Conservation (phyloP, 2,113 vertebrate species). For the Takifugu bimaculatus region DNA sequence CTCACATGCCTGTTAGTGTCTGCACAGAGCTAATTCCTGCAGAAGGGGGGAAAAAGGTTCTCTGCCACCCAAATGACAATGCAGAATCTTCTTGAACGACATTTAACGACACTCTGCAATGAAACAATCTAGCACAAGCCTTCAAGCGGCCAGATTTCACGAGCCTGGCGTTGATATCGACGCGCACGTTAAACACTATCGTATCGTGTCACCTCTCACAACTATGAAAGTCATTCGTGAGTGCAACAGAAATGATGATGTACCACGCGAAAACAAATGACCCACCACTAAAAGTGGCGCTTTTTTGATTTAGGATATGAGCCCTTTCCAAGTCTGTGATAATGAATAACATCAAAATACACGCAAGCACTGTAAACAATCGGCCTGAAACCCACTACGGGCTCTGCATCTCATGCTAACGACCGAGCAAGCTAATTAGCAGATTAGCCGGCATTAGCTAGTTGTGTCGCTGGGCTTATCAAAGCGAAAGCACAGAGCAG, state of each 20-base stretch:
- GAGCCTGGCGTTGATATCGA: no score
- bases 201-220: no score
- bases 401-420: conserved; percentile 13
- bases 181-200: no score
- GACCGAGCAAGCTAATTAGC: conserved; percentile 36
- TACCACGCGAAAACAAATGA: background rate
- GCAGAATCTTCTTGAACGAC: background rate
- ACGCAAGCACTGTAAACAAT: background rate
- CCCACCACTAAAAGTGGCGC: background rate
- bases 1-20: conserved; percentile 21
- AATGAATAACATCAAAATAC: background rate
- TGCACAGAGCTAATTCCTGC: background rate
- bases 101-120: conserved; percentile 1
- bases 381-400: conserved; percentile 31
- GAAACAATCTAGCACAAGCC: background rate
- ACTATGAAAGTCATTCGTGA: no score
- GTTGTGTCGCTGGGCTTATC: background rate
- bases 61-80: background rate
- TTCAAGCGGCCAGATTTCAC: background rate
- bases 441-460: conserved; percentile 20
- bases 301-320: no score
- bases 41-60: background rate
- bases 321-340: background rate
- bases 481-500: background rate
- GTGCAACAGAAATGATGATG: no score